Conservation (phyloP, 1,140 invertebrate species). For the Ceratosolen fusciceps region DNA sequence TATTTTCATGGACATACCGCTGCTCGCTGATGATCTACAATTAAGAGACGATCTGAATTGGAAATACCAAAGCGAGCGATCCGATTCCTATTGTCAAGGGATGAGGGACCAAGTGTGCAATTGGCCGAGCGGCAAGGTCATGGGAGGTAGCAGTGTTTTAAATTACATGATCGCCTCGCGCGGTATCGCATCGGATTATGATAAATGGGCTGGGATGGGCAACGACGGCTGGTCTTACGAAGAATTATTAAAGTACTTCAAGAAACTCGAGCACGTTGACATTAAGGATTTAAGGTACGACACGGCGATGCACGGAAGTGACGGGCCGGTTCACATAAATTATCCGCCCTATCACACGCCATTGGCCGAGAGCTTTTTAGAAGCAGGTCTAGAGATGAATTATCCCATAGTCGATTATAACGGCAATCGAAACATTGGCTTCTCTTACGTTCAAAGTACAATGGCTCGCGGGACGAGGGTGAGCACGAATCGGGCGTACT, state of each 20-base stretch:
- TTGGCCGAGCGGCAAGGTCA: slow-evolving; percentile 80
- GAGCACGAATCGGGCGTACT: slow-evolving; percentile 76
- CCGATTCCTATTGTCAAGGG: slow-evolving; percentile 72
- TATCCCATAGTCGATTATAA: slow-evolving; percentile 64
- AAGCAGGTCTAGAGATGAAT: slow-evolving; percentile 66
- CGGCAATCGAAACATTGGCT: slow-evolving; percentile 70
- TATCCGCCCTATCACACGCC: slow-evolving; percentile 67
- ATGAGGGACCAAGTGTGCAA: slow-evolving; percentile 72
- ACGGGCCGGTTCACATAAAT: slow-evolving; percentile 69
- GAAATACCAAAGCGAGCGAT: slow-evolving; percentile 74
- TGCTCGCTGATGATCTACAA: slow-evolving; percentile 77
- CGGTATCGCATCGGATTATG: slow-evolving; percentile 79
- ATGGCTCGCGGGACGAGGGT: slow-evolving; percentile 74
- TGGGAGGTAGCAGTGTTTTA: slow-evolving; percentile 85
- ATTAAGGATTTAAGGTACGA: slow-evolving; percentile 51
- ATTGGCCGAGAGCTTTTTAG: slow-evolving; percentile 63
- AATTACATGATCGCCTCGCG: slow-evolving; percentile 88
- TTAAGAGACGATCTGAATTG: slow-evolving; percentile 75
- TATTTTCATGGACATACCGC: slow-evolving; percentile 82
- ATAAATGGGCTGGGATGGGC: slow-evolving; percentile 76
- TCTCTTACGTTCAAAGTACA: slow-evolving; percentile 69
- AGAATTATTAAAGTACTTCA: slow-evolving; percentile 74
- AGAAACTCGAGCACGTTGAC: slow-evolving; percentile 69
- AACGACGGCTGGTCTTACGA: slow-evolving; percentile 74
- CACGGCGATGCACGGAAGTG: slow-evolving; percentile 55